Base-by-base conservation (phyloP, 2,888 invertebrate genomes). In the Pandemis heparana region DNA sequence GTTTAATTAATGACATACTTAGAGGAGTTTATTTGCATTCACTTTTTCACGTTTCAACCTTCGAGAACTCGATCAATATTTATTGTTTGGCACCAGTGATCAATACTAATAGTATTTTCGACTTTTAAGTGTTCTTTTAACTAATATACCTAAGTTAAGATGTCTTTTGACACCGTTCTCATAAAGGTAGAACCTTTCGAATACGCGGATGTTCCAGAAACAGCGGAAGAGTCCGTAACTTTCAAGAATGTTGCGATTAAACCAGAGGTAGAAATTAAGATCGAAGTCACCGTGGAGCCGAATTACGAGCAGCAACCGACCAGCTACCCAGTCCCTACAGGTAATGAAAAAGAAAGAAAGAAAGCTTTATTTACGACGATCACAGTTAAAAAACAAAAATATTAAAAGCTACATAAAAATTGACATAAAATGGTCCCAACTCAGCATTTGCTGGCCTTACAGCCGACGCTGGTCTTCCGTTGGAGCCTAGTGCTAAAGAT, bases 81-180 rank as follows among this genome's bases (percentile, higher is more conserved):
- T 48, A 43, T 12, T 5, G 6, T 5, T 48, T 48, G 6, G n/a
- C 6, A 5, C 6, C 6, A n/a, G 48, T n/a, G 48, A 48, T 48
- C 48, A 7, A 48, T 48, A 12, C 12, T 6, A 14, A 2, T 6
- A n/a, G n/a, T 48, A 14, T 14, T n/a, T 7, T n/a, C n/a, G 14
- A n/a, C 43, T 12, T 61, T 41, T 9, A 8, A 62, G 16, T 62
- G 62, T 41, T 62, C 43, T 10, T 43, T 1, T 9, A 41, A 32
- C 7, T 61, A 16, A 12, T 61, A 5, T 9, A 9, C 5, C 12
- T 14, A 62, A 23, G 23, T 23, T 5, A 59, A 8, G 10, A 67
- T 67, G 67, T 43, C 67, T 56, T 67, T 67, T 2, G 59, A 67
- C 56, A 43, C 67, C 0, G 56, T 67, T 4, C 23, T 67, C n/a